phyloP scores from a whole-genome alignment of 2,888 invertebrate species.

The Ommatoiulus sabulosus region DNA sequence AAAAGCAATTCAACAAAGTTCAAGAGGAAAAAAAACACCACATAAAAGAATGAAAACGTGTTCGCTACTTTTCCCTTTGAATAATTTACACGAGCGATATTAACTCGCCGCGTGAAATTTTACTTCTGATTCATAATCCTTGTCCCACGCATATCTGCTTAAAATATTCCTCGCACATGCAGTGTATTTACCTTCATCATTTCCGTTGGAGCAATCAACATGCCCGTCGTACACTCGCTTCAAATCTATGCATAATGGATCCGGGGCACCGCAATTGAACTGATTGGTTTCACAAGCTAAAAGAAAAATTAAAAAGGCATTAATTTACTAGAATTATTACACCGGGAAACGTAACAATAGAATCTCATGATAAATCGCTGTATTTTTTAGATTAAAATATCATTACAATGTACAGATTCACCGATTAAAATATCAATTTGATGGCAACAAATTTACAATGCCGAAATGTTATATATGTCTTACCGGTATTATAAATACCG shows the following conservation, averaged over 20 bases:
- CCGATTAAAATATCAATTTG: not conserved
- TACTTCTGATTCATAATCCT: constrained; percentile 22
- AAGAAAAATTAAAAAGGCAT: constrained; percentile 15
- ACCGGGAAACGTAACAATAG: no score
- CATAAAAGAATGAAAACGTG: constrained; percentile 18
- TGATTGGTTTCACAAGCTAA: constrained; percentile 55
- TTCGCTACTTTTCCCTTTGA: constrained; percentile 10
- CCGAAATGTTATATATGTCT: not conserved
- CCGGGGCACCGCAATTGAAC: constrained; percentile 56
- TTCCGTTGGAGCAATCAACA: constrained; percentile 58
- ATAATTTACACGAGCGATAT: not conserved
- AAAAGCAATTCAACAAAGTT: constrained; percentile 28
- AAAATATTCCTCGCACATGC: not conserved
- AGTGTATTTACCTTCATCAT: constrained; percentile 54
- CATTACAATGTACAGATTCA: not conserved
- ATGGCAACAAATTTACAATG: not conserved
- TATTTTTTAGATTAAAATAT: not conserved
- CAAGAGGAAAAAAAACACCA: not conserved
- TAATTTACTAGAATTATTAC: not conserved
- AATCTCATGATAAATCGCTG: not conserved
- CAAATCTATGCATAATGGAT: constrained; percentile 57
- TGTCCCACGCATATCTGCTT: not conserved
- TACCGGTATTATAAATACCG: not conserved
- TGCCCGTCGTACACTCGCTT: constrained; percentile 54
- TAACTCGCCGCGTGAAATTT: not conserved